Percentiles rank a stretch among this genome's conserved stretches.
These are phyloP conservation scores for Carposina sasakii DNA, from an alignment of 1,140 invertebrate genomes.

Conservation along the genomic window DNA sequence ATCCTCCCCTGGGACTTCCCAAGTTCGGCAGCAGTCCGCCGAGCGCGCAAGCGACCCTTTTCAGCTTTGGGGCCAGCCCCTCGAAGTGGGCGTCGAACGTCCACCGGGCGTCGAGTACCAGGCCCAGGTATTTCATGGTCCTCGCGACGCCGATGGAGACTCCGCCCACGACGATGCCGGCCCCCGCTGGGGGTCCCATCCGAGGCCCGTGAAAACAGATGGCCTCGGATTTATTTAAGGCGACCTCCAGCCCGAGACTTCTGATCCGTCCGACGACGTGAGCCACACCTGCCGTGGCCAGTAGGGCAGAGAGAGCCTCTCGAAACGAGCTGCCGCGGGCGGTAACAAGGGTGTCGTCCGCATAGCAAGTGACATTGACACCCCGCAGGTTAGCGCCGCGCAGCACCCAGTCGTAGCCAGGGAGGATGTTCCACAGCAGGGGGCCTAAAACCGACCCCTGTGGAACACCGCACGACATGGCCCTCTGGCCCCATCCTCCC, in stretches of 20 bases:
- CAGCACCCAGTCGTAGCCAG: slow-evolving; percentile 32
- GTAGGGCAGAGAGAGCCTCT: not conserved
- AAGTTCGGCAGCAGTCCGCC: slow-evolving; percentile 17
- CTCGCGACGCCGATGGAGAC: no score
- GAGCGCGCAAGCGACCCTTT: not conserved
- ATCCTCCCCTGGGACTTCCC: slow-evolving; percentile 2
- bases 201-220: not conserved
- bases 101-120: not conserved
- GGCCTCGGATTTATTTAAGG: not conserved
- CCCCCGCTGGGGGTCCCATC: no score
- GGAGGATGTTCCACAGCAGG: slow-evolving; percentile 36
- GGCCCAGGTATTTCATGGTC: not conserved
- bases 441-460: slow-evolving; percentile 40
- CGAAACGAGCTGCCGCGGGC: not conserved
- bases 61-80: not conserved
- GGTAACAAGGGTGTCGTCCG: slow-evolving; percentile 4
- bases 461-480: slow-evolving; percentile 11
- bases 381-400: slow-evolving; percentile 10
- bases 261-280: not conserved
- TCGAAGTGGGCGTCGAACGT: slow-evolving; percentile 3
- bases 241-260: not conserved
- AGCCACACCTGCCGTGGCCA: not conserved
- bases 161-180: no score
- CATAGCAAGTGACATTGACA: slow-evolving; percentile 5
- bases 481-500: not conserved